Evolutionary conservation across 2,888 invertebrate species (phyloP).

Genomic region (Cerastis rubricosa): DNA sequence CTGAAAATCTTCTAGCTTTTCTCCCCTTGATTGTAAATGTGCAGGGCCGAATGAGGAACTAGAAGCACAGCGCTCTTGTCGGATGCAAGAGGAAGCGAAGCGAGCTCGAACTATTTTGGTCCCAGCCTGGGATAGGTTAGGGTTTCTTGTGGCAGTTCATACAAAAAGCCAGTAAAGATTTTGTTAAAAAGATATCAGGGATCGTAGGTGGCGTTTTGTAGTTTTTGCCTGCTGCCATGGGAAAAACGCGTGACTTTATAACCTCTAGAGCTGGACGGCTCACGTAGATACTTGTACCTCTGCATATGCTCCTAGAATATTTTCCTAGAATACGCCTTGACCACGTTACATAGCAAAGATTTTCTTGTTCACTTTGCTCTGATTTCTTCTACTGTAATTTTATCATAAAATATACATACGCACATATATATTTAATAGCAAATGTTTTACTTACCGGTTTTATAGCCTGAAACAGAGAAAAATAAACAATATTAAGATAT

Average conservation of each 20-base stretch:
- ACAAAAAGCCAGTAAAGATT: neutral
- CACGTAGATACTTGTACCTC: neutral
- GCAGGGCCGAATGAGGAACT: too few species aligned
- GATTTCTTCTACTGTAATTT: neutral
- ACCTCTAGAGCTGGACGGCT: neutral
- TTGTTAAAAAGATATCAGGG: neutral
- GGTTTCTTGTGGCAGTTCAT: too few species aligned
- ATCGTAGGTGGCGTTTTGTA: neutral
- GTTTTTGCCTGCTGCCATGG: neutral
- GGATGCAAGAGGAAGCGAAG: too few species aligned
- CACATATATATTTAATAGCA: neutral
- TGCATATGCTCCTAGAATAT: neutral
- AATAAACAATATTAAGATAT: neutral
- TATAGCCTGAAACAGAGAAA: slow-evolving; percentile 24
- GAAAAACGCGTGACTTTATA: neutral
- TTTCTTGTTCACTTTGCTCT: neutral
- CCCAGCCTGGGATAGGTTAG: too few species aligned
- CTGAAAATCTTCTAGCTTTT: too few species aligned
- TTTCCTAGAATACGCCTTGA: too few species aligned
- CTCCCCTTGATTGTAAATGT: too few species aligned
- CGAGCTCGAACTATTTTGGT: too few species aligned
- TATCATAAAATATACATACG: neutral
- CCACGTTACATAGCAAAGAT: neutral
- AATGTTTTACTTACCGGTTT: neutral
- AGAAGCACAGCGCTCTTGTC: too few species aligned